Percentiles rank a stretch among this genome's conserved stretches.
phyloP scores from a whole-genome alignment of 2,888 invertebrate species.

The Hydropsyche betteni region DNA sequence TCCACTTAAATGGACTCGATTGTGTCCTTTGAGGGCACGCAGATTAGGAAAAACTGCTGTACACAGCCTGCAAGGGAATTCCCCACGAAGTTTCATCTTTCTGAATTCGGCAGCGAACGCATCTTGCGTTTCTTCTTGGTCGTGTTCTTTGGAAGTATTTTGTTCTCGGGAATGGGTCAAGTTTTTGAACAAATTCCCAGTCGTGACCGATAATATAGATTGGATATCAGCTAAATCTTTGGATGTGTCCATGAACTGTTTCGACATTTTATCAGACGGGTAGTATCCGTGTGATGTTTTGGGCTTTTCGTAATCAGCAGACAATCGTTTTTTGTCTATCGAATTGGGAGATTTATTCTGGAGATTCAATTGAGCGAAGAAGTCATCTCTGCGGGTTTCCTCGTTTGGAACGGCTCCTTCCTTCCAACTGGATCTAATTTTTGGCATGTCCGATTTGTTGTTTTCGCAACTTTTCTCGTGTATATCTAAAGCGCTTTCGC shows the following conservation, averaged over 20 bases:
- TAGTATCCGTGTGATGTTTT: slow-evolving; percentile 61
- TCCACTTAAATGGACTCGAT: slow-evolving; percentile 83
- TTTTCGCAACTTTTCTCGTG: slow-evolving; percentile 66
- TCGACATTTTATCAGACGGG: background rate
- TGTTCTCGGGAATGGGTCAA: slow-evolving; percentile 59
- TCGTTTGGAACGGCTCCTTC: slow-evolving; percentile 61
- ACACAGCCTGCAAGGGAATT: slow-evolving; percentile 92
- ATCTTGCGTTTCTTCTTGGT: slow-evolving; percentile 82
- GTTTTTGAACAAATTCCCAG: slow-evolving; percentile 72
- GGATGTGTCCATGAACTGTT: slow-evolving; percentile 66
- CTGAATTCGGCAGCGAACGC: slow-evolving; percentile 85
- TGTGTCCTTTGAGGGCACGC: slow-evolving; percentile 90
- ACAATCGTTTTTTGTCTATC: slow-evolving; percentile 55
- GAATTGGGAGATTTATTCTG: slow-evolving; percentile 73
- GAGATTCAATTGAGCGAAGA: slow-evolving; percentile 82
- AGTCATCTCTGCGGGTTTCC: slow-evolving; percentile 76
- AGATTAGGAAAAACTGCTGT: slow-evolving; percentile 87
- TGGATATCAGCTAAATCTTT: slow-evolving; percentile 88
- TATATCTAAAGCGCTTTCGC: slow-evolving; percentile 72
- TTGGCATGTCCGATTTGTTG: slow-evolving; percentile 51
- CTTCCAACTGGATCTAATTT: slow-evolving; percentile 56
- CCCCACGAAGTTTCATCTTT: slow-evolving; percentile 89
- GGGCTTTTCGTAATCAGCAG: slow-evolving; percentile 61
- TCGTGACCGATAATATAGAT: slow-evolving; percentile 81
- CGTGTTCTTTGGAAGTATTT: slow-evolving; percentile 59